phyloP scores from a whole-genome alignment of 2,888 invertebrate species.

The Agrochola lychnidis region DNA sequence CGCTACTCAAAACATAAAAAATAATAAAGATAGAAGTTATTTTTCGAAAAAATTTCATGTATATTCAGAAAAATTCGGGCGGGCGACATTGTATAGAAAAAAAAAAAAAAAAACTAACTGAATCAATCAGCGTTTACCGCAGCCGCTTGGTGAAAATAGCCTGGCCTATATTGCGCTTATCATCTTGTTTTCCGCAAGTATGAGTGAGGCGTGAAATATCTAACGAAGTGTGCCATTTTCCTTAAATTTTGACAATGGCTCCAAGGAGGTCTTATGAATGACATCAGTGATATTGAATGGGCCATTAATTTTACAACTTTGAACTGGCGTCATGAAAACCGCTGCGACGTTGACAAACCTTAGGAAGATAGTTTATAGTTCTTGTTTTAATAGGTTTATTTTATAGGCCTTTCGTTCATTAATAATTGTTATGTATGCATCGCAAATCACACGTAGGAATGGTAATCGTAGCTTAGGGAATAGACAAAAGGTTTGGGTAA shows the following conservation, averaged over 20 bases:
- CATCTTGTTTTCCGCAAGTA: constrained; percentile 16
- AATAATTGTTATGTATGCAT: neutral
- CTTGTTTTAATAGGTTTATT: constrained; percentile 12
- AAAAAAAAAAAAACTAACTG: neutral
- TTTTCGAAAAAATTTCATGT: too few species aligned
- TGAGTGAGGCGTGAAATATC: constrained; percentile 13
- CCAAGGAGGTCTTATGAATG: constrained; percentile 23
- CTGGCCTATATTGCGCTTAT: neutral
- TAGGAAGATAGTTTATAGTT: constrained; percentile 7
- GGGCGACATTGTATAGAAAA: neutral
- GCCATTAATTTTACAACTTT: constrained; percentile 59
- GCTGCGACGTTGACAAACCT: constrained; percentile 15
- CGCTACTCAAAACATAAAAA: too few species aligned
- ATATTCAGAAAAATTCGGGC: too few species aligned
- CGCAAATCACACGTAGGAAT: neutral
- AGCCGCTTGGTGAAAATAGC: neutral
- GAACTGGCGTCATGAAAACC: constrained; percentile 52
- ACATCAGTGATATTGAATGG: constrained; percentile 52
- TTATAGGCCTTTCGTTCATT: neutral
- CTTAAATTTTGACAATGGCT: constrained; percentile 13
- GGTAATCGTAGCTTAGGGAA: neutral
- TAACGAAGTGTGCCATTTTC: constrained; percentile 13
- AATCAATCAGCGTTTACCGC: neutral
- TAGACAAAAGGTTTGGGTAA: neutral
- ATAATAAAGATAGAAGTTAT: too few species aligned